Evolutionary conservation across 2,888 invertebrate species (phyloP), one percentile per base, ranked within the genome.

Genomic region (Oxyscelio sp.): DNA sequence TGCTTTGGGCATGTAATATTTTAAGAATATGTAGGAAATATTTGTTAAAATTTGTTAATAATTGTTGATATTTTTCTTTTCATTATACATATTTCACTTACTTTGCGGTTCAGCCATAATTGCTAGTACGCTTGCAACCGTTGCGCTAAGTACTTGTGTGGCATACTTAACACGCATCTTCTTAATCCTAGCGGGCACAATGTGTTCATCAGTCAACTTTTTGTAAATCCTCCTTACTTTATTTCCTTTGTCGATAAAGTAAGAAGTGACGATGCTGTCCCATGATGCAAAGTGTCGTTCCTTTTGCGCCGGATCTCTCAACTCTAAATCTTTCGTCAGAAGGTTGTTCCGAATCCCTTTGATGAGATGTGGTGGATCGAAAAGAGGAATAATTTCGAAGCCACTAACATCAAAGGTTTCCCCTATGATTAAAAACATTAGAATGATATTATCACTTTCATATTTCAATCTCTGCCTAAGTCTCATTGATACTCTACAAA

Each of bases 321-420:
- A 24, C 38, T 82, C 70, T n/a, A 75, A 27, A 27, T 70, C 45
- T 38, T 75, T 75, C 13, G 34, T 70, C 3, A 75, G 24, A 5
- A 82, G 45, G 61, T 75, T 78, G 38, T 73, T 83, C 9, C 77
- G 48, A 9, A 83, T 61, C 15, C 83, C 61, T 70, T 83, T 83
- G 11, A 83, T n/a, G 17, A 83, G 48, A 50, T 83, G 78, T 24
- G 78, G 73, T 45, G 71, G 21, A n/a, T n/a, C n/a, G n/a, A n/a
- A n/a, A n/a, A n/a, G n/a, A n/a, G n/a, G n/a, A n/a, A n/a, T n/a
- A n/a, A n/a, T n/a, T n/a, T n/a, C n/a, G n/a, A n/a, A n/a, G n/a
- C n/a, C n/a, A n/a, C n/a, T n/a, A n/a, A n/a, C n/a, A n/a, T n/a
- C n/a, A n/a, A n/a, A n/a, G n/a, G n/a, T n/a, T n/a, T n/a, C n/a